Evolutionary conservation across 2,888 invertebrate species (phyloP).

Genomic region (Watsonalla binaria): DNA sequence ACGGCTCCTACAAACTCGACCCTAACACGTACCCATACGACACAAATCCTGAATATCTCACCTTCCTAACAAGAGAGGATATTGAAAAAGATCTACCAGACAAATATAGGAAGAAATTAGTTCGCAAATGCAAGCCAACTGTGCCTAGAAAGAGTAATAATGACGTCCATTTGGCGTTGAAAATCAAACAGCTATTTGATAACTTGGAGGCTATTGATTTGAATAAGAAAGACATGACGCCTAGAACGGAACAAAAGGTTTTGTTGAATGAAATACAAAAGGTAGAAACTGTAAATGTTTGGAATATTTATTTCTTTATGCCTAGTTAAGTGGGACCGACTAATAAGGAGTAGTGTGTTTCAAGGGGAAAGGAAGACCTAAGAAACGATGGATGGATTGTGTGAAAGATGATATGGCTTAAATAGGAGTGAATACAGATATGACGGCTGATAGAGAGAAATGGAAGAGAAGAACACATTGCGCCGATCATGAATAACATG

Average conservation of each 20-base stretch:
- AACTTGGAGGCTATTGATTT: constrained; percentile 64
- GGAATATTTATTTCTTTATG: too few relatives aligned
- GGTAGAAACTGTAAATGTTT: constrained; percentile 43
- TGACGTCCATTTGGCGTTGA: constrained; percentile 61
- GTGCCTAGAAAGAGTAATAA: constrained; percentile 53
- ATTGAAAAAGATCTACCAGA: constrained; percentile 69
- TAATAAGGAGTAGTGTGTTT: too few relatives aligned
- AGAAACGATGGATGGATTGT: too few relatives aligned
- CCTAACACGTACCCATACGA: constrained; percentile 70
- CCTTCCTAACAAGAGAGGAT: constrained; percentile 67
- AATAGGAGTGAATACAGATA: too few relatives aligned
- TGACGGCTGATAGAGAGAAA: too few relatives aligned
- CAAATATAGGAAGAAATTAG: constrained; percentile 52
- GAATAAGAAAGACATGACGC: constrained; percentile 59
- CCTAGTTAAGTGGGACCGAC: too few relatives aligned
- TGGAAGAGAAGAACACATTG: too few relatives aligned
- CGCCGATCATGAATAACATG: too few relatives aligned
- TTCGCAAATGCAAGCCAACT: constrained; percentile 43
- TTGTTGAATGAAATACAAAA: constrained; percentile 79
- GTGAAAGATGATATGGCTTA: too few relatives aligned
- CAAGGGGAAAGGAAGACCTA: too few relatives aligned
- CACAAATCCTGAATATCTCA: constrained; percentile 76
- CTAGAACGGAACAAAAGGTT: constrained; percentile 74
- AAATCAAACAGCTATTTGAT: constrained; percentile 64
- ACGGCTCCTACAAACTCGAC: constrained; percentile 35